Conservation (phyloP, 1,140 invertebrate genomes). For the Macrobrachium nipponense region DNA sequence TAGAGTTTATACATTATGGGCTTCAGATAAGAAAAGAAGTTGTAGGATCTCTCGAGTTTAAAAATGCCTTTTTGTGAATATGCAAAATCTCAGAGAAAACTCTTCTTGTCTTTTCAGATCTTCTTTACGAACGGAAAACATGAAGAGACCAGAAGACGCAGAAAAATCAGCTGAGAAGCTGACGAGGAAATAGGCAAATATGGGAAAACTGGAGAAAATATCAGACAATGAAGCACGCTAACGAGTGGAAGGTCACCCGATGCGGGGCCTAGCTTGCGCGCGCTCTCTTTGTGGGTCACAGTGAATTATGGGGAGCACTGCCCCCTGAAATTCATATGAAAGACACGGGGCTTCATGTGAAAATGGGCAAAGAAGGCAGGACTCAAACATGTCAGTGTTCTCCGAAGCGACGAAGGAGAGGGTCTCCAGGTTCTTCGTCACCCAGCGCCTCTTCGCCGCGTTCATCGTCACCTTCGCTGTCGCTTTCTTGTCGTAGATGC, state of each 20-base stretch:
- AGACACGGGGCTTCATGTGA: not conserved
- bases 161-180: too few species aligned
- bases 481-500: not conserved
- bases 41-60: not conserved
- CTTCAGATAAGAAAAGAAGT: not conserved
- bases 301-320: too few species aligned
- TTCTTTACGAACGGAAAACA: not conserved
- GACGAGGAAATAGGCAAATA: too few species aligned
- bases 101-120: not conserved
- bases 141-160: not conserved
- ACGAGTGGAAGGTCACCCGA: too few species aligned
- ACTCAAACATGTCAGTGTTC: constrained; percentile 17
- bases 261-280: too few species aligned
- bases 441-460: not conserved
- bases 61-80: not conserved
- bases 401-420: not conserved
- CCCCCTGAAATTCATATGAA: not conserved
- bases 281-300: too few species aligned
- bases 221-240: too few species aligned
- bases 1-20: not conserved
- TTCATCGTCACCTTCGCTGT: constrained; percentile 5
- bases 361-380: constrained; percentile 8
- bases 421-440: not conserved
- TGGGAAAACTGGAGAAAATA: too few species aligned
- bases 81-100: not conserved